phyloP scores from a whole-genome alignment of 1,140 invertebrate species.

The Cryptotermes secundus region DNA sequence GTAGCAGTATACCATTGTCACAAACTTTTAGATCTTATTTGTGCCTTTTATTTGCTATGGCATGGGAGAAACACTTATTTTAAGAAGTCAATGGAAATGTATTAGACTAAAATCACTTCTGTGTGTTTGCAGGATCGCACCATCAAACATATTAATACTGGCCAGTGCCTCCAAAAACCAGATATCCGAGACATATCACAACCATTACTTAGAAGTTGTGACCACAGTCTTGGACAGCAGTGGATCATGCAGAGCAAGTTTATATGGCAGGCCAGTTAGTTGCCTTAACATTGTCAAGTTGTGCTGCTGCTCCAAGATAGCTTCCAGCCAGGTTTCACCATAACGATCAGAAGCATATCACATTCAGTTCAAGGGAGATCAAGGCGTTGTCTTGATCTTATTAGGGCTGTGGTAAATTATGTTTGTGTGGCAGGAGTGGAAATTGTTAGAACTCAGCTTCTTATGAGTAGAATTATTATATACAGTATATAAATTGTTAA shows the following conservation, averaged over 20 bases:
- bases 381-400: neutral
- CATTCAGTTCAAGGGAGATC: neutral
- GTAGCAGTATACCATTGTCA: too few relatives aligned
- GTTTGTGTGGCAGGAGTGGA: neutral
- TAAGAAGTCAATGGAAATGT: too few relatives aligned
- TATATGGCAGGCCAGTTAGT: conserved; percentile 78
- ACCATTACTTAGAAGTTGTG: conserved; percentile 76
- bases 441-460: neutral
- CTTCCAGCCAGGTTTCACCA: neutral
- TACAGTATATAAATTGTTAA: neutral
- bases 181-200: conserved; percentile 58
- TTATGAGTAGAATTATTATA: neutral
- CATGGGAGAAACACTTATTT: too few relatives aligned
- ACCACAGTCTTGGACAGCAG: conserved; percentile 73
- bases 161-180: conserved; percentile 85
- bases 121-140: conserved; percentile 68
- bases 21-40: too few relatives aligned
- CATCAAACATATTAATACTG: conserved; percentile 89
- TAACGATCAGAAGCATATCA: conserved; percentile 8
- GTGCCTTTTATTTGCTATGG: too few relatives aligned
- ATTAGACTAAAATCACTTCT: too few relatives aligned
- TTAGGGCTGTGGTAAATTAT: conserved; percentile 5
- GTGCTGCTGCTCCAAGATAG: neutral
- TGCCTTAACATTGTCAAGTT: neutral
- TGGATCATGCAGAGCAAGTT: conserved; percentile 96